A percentile compares a stretch with the other conserved stretches of the same genome.
phyloP scores from a whole-genome alignment of 1,140 invertebrate genomes.

The Copidosoma floridanum region DNA sequence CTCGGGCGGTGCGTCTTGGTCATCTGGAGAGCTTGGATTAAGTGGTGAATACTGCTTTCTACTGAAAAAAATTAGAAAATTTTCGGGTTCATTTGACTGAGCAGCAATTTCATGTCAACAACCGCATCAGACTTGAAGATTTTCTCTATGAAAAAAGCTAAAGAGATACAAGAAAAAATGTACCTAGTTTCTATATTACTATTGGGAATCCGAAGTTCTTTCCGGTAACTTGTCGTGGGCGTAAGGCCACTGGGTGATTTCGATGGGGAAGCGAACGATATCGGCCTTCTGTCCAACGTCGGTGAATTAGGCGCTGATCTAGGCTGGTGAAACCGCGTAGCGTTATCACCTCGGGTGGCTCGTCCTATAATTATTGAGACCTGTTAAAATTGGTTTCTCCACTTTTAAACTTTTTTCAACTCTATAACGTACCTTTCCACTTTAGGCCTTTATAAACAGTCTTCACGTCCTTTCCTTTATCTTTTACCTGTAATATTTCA shows the following conservation, averaged over 20 bases:
- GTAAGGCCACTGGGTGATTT: conserved; percentile 50
- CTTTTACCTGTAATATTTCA: conserved; percentile 65
- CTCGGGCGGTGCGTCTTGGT: conserved; percentile 47
- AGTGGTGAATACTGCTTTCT: conserved; percentile 58
- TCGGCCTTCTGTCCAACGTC: conserved; percentile 57
- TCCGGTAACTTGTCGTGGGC: conserved; percentile 56
- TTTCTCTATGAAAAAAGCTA: too few species aligned
- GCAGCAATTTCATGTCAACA: too few species aligned
- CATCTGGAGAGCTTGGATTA: conserved; percentile 57
- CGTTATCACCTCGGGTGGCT: conserved; percentile 49
- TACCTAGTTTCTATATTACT: conserved; percentile 54
- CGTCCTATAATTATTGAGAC: conserved; percentile 39
- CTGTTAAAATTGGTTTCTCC: conserved; percentile 1
- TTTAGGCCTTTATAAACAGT: conserved; percentile 74
- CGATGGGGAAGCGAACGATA: conserved; percentile 49
- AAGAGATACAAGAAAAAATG: too few species aligned
- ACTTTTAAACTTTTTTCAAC: conserved; percentile 8
- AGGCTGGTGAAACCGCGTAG: conserved; percentile 54
- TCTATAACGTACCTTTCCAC: conserved; percentile 59
- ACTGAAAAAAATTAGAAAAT: conserved; percentile 37
- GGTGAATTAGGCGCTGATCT: conserved; percentile 69
- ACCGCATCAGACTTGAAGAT: background rate
- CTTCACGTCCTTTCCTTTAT: conserved; percentile 71
- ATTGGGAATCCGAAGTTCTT: conserved; percentile 53
- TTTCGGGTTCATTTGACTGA: background rate